A percentile compares a stretch with the other conserved stretches of the same genome.
Conservation (phyloP, 1,140 invertebrate species). For the Drosophila mojavensis region DNA sequence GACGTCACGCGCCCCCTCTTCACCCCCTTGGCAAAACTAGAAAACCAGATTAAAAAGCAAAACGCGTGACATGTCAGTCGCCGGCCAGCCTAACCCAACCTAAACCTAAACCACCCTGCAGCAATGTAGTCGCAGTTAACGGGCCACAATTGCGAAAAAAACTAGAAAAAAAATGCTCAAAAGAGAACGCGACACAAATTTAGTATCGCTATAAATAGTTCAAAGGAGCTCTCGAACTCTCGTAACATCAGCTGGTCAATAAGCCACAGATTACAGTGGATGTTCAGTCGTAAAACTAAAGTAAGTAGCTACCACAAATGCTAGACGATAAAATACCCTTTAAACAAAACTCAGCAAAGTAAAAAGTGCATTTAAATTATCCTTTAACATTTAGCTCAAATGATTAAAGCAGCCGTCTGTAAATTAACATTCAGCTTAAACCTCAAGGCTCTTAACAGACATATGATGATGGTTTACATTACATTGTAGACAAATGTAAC, state of each 20-base stretch:
- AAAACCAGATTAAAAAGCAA: conserved; percentile 53
- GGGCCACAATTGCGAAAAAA: conserved; percentile 30
- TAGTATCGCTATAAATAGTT: conserved; percentile 31
- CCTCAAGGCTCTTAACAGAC: too few species aligned
- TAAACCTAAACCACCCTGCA: background rate
- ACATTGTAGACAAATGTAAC: background rate
- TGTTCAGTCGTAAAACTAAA: conserved; percentile 30
- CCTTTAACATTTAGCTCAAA: too few species aligned
- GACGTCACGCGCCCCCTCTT: conserved; percentile 34
- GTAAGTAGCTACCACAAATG: background rate
- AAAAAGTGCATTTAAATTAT: too few species aligned
- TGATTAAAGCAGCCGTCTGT: background rate
- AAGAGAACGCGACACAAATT: conserved; percentile 1
- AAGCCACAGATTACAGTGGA: conserved; percentile 39
- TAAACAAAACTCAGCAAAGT: too few species aligned
- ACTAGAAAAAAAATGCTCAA: too few species aligned
- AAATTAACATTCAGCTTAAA: background rate
- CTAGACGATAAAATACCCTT: conserved; percentile 11
- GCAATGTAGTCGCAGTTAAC: conserved; percentile 26
- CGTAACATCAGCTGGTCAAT: conserved; percentile 40
- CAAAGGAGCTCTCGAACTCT: conserved; percentile 7
- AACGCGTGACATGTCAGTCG: conserved; percentile 35
- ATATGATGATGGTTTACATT: background rate
- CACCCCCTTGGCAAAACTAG: background rate
- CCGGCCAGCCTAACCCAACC: background rate